Conservation (phyloP, 2,113 vertebrate genomes). For the Triplophysa dalaica region DNA sequence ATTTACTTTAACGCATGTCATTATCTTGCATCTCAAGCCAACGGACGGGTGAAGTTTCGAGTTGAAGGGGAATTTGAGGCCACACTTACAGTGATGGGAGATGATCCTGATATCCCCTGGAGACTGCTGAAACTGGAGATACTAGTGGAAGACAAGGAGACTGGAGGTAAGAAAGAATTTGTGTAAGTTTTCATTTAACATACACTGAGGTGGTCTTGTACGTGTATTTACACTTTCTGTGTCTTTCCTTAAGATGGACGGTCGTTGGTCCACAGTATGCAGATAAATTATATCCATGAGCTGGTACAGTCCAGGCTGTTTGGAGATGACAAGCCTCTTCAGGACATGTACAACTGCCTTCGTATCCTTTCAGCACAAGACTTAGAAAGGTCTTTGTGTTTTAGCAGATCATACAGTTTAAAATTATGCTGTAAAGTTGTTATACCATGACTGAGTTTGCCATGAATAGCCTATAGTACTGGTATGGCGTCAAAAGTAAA, state of each 20-base stretch:
- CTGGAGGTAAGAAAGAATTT: conserved; percentile 76
- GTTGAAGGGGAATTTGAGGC: conserved; percentile 99
- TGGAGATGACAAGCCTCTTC: conserved; percentile 96
- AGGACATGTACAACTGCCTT: conserved; percentile 98
- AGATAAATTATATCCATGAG: conserved; percentile 97
- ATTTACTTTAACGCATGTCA: no score
- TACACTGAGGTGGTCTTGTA: neutral
- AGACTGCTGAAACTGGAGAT: conserved; percentile 95
- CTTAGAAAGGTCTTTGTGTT: neutral
- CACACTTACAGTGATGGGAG: conserved; percentile 97
- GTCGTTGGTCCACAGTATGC: conserved; percentile 94
- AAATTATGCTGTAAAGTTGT: no score
- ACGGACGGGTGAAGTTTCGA: conserved; percentile 95
- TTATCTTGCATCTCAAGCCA: conserved; percentile 73
- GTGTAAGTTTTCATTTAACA: no score
- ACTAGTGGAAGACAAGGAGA: conserved; percentile 97
- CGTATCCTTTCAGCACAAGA: conserved; percentile 85
- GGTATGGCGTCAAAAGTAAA: no score
- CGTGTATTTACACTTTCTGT: neutral
- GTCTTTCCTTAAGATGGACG: conserved; percentile 81
- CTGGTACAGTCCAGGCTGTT: conserved; percentile 95
- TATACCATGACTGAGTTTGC: no score
- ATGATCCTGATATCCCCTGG: conserved; percentile 98
- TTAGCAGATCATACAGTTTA: neutral
- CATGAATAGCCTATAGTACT: no score